Conservation (phyloP, 2,797 vertebrate species). For the Hypotaenidia philippensis region DNA sequence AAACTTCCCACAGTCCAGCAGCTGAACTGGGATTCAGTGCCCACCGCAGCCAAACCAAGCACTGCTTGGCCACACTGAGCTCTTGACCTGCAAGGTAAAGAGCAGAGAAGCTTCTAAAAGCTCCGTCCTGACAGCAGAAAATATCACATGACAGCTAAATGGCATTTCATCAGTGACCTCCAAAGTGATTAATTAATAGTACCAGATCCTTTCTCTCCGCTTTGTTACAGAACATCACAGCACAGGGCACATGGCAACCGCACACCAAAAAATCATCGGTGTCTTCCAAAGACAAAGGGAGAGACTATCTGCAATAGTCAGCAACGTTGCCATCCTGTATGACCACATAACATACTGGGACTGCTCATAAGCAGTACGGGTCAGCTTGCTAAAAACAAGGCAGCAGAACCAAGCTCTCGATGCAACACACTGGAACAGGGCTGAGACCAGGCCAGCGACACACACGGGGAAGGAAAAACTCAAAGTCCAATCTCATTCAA, state of each 20-base stretch:
- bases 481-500: constrained; percentile 32
- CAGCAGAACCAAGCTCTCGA: constrained; percentile 25
- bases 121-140: neutral
- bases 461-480: neutral
- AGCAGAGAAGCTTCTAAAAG: neutral
- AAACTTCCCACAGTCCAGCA: neutral
- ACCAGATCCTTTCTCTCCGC: neutral
- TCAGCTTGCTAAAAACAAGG: constrained; percentile 33
- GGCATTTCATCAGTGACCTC: neutral
- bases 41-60: neutral
- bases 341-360: constrained; percentile 4
- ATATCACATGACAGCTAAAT: neutral
- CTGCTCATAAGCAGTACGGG: neutral
- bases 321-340: constrained; percentile 13
- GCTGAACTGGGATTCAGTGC: neutral
- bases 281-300: neutral
- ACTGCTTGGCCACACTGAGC: neutral
- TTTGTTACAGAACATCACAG: neutral
- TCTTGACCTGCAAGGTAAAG: neutral
- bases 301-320: neutral
- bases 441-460: neutral
- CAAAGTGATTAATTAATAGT: neutral
- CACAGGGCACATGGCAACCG: neutral
- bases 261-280: neutral
- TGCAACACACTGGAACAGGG: neutral